Base-by-base conservation (phyloP, 1,140 invertebrate genomes). In the Centruroides vittatus region DNA sequence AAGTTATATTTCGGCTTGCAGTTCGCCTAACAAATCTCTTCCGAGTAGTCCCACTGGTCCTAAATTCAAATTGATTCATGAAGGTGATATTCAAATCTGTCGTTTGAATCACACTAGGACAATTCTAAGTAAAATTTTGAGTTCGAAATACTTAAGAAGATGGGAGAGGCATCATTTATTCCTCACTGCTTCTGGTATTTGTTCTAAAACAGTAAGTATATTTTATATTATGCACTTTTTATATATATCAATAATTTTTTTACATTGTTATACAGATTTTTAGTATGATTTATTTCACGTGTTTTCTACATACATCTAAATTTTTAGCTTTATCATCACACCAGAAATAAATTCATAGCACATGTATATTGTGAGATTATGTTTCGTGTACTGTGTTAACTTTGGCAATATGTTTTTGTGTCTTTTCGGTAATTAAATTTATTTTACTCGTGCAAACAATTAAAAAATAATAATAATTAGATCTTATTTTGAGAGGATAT, bases 141-240 rank as follows among this genome's bases (percentile, higher is more conserved):
- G 84, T 57, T 86, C 85, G 47, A 86, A 86, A 71, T 88, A 88
- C 69, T 75, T 89, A 5, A 74, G 88, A 51, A 73, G 86, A 62
- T 89, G 86, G 86, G 87, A 89, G 72, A 84, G 80, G 49, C 86
- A 89, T 72, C 82, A 83, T 68, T 75, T 89, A 4, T 81, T 82
- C 63, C 74, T 89, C 56, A 80, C 81, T 66, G 81, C 84, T 66
- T 77, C 81, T 23, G 81, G 83, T 67, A 82, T 90, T 52, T 78
- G 82, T 54, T 88, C 86, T 0, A 84, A 82, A 75, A 85, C 85
- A 78, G 87, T 89, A 73, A 80, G 84, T 79, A 65, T 59, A 35
- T 10, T 60, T 63, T 59, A 58, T 51, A 41, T 50, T 66, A n/a
- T 23, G 51, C 56, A 23, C 2, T 23, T 41, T 58, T 7, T 1